Conservation (phyloP, 2,888 invertebrate species). For the Onchidella celtica region DNA sequence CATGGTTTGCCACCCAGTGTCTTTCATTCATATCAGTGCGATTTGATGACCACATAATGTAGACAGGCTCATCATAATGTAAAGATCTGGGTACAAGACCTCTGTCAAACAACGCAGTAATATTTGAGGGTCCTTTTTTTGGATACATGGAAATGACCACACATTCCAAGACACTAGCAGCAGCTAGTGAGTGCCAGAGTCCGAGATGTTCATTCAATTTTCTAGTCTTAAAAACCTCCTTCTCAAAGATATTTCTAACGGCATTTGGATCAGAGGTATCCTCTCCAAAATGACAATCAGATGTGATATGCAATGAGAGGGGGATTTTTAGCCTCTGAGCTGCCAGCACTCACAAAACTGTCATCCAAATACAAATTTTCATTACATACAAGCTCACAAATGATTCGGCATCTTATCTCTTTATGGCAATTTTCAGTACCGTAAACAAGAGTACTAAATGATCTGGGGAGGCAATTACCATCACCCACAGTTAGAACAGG, state of each 20-base stretch:
- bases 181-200: slow-evolving; percentile 9
- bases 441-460: background rate
- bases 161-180: slow-evolving; percentile 8
- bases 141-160: background rate
- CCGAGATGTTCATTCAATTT: background rate
- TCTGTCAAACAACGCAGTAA: background rate
- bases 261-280: background rate
- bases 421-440: background rate
- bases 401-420: slow-evolving; percentile 1
- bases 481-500: slow-evolving; percentile 15
- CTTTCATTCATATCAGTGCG: background rate
- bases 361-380: background rate
- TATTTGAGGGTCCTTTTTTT: background rate
- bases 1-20: slow-evolving; percentile 26
- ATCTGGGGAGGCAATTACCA: slow-evolving; percentile 16
- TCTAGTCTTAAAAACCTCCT: background rate
- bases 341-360: background rate
- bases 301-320: background rate
- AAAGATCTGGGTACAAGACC: background rate
- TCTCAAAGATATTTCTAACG: background rate
- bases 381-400: background rate
- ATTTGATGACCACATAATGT: slow-evolving; percentile 18
- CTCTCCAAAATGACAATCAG: slow-evolving; percentile 18
- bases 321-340: background rate
- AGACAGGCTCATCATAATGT: background rate